Evolutionary conservation across 2,797 vertebrate genomes (phyloP), one percentile per base, ranked within the genome.

Genomic region (Balearica regulorum): DNA sequence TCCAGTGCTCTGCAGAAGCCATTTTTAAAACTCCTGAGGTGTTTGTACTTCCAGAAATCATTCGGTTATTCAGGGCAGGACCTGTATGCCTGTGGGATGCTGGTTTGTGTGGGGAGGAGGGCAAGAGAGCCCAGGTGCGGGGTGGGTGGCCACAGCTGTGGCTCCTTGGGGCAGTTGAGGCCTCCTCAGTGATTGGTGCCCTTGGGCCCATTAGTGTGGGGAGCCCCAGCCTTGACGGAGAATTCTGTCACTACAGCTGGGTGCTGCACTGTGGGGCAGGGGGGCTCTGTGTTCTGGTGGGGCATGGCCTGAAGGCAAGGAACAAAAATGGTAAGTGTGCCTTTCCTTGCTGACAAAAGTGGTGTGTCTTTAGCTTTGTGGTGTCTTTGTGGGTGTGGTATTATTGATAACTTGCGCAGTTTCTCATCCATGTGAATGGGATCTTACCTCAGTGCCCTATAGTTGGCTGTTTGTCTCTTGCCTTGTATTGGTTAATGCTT

Each of bases 131-230:
- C n/a, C 60, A 53, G 39, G 28, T 49, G 49, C 2, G 16, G 8
- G 43, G n/a, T 25, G 48, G 31, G 35, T 19, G 39, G 69, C 58
- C 39, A 4, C 81, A 62, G 75, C 43, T 70, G 92, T 8, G 66
- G 43, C 33, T 6, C 1, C 0, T 3, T 26, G 19, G 28, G 43
- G 29, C 16, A 3, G 1, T 5, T 35, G 2, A 11, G 22, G 48
- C 2, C 19, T 5, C 6, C 4, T 2, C 1, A 0, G 14, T 0
- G 1, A 3, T 4, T 1, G 37, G 41, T 57, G 77, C 12, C 17
- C 25, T 21, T 14, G 1, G 43, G 21, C 13, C 9, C 6, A 5
- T 7, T 1, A 9, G 4, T 6, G 62, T 0, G 5, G 19, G 4
- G 29, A 80, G 41, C 6, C 9, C 1, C 5, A 1, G 28, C 0